A percentile compares a stretch with the other conserved stretches of the same genome.
Evolutionary conservation across 2,888 invertebrate genomes (phyloP).

Genomic region (Stegana nigrithorax): DNA sequence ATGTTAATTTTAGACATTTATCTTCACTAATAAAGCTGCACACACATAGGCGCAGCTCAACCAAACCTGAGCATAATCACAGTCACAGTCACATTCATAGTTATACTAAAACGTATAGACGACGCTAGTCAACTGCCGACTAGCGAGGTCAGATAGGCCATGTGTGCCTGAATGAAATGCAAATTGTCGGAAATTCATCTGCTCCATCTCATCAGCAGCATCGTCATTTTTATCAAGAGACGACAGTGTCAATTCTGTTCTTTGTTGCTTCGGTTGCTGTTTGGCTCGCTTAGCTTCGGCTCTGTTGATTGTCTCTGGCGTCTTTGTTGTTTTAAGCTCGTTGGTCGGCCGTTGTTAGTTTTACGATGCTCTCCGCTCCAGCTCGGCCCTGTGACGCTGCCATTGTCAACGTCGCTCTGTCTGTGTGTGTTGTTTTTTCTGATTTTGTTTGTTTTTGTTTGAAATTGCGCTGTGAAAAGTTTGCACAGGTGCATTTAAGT

Average conservation of each 20-base stretch:
- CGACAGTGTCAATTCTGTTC: neutral
- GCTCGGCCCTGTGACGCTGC: neutral
- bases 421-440: conserved; percentile 54
- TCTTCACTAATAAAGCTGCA: conserved; percentile 54
- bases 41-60: conserved; percentile 1
- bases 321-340: too few relatives aligned
- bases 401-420: too few relatives aligned
- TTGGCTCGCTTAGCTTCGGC: neutral
- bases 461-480: conserved; percentile 63
- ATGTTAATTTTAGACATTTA: conserved; percentile 61
- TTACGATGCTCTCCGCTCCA: neutral
- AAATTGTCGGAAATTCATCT: neutral
- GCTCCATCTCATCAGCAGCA: neutral
- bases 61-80: conserved; percentile 7
- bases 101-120: neutral
- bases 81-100: conserved; percentile 10
- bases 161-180: neutral
- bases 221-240: neutral
- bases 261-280: neutral
- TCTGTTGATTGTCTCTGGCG: too few relatives aligned
- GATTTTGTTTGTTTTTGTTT: conserved; percentile 60
- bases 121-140: neutral
- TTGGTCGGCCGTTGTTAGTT: neutral
- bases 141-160: neutral
- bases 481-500: conserved; percentile 62